Evolutionary conservation across 2,888 invertebrate genomes (phyloP).

Genomic region (Bellardia pandia): DNA sequence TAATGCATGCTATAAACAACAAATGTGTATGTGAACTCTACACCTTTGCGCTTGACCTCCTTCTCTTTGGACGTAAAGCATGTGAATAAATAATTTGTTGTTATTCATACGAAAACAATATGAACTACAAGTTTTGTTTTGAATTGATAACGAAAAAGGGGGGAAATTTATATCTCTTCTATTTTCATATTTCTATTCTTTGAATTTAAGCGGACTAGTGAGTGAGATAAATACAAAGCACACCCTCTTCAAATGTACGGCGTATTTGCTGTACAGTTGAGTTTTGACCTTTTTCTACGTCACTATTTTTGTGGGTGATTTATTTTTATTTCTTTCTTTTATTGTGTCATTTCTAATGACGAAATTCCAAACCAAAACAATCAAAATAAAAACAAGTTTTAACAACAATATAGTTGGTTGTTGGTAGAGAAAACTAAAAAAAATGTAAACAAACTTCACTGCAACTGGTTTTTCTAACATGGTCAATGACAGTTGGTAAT

Average conservation of each 20-base stretch:
- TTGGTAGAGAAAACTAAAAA: background rate
- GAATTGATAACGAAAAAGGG: background rate
- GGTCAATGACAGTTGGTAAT: conserved; percentile 53
- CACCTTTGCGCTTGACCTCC: conserved; percentile 14
- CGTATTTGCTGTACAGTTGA: conserved; percentile 68
- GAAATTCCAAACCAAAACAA: conserved; percentile 32
- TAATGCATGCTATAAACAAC: conserved; percentile 3
- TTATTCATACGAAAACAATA: conserved; percentile 22
- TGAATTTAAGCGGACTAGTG: background rate
- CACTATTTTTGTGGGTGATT: conserved; percentile 55
- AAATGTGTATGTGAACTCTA: conserved; percentile 17
- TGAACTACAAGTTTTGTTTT: conserved; percentile 18
- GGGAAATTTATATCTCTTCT: background rate
- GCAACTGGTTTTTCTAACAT: conserved; percentile 65
- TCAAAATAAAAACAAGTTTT: conserved; percentile 42
- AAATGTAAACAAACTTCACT: conserved; percentile 68
- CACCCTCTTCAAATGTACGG: background rate
- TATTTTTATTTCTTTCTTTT: conserved; percentile 16
- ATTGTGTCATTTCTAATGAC: conserved; percentile 37
- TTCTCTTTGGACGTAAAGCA: conserved; percentile 2
- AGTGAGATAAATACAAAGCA: background rate
- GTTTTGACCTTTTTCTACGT: conserved; percentile 63
- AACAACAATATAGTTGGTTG: background rate
- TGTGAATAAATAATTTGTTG: conserved; percentile 17
- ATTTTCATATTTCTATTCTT: no score